Conservation (phyloP, 2,113 vertebrate genomes). For the Gasterosteus aculeatus region DNA sequence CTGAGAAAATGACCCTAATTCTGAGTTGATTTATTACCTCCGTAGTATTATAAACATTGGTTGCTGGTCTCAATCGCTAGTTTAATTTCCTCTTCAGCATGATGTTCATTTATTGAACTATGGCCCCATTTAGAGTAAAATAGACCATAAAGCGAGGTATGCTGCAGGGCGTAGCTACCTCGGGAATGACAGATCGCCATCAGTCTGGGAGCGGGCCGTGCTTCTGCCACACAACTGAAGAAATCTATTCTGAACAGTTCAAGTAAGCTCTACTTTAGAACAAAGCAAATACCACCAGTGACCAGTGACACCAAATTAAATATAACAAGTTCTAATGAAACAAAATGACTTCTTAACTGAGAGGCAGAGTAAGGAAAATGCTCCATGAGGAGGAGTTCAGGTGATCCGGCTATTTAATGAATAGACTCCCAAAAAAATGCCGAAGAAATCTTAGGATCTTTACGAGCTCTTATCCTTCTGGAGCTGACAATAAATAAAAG, state of each 20-base stretch:
- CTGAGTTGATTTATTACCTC: not conserved
- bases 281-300: slow-evolving; percentile 7
- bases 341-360: slow-evolving; percentile 15
- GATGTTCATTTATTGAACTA: not conserved
- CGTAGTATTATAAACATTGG: not conserved
- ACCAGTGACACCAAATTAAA: not conserved
- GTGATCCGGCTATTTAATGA: slow-evolving; percentile 20
- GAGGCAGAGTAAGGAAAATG: not conserved
- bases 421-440: slow-evolving; percentile 9
- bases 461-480: slow-evolving; percentile 28
- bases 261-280: not conserved
- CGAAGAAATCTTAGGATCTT: slow-evolving; percentile 22
- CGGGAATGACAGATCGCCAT: not conserved
- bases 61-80: not conserved
- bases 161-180: not conserved
- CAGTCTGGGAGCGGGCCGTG: not conserved
- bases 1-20: not conserved
- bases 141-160: not conserved
- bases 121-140: not conserved
- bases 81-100: not conserved
- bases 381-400: not conserved
- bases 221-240: not conserved
- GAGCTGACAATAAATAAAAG: slow-evolving; percentile 29
- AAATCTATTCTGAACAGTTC: not conserved
- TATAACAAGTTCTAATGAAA: slow-evolving; percentile 5